These are phyloP conservation scores for Zosterops lateralis DNA, from an alignment of 2,113 vertebrate genomes.

Conservation along the genomic window DNA sequence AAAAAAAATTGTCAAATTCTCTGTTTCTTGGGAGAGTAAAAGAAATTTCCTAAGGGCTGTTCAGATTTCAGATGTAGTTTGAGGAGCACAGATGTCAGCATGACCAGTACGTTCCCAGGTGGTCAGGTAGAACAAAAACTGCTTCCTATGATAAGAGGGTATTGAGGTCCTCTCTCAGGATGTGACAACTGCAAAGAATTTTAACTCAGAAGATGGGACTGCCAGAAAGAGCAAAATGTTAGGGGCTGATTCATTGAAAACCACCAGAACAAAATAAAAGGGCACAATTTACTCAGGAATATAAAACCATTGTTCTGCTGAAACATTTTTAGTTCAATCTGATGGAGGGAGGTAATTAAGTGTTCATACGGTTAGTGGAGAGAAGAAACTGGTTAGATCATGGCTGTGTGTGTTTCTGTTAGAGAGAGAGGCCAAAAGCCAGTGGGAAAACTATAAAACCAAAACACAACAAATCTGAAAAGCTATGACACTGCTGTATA, in stretches of 20 bases:
- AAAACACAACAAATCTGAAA: not conserved
- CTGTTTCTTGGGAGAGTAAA: not conserved
- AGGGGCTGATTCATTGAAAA: not conserved
- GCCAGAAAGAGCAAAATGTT: not conserved
- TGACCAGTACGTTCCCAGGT: not conserved
- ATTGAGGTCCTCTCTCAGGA: not conserved
- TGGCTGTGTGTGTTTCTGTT: not conserved
- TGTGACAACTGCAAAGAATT: not conserved
- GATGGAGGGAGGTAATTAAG: not conserved
- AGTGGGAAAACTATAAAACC: not conserved
- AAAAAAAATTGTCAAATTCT: not conserved
- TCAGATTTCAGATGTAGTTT: not conserved
- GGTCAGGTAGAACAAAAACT: not conserved
- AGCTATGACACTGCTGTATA: not conserved
- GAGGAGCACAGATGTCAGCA: not conserved
- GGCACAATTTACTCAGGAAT: not conserved
- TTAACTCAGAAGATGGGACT: not conserved
- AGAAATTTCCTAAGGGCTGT: not conserved
- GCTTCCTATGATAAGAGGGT: not conserved
- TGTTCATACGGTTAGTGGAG: not conserved
- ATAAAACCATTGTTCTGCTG: not conserved
- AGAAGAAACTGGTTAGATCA: not conserved
- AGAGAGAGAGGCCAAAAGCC: not conserved
- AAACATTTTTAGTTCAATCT: not conserved
- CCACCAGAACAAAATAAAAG: not conserved